phyloP scores from a whole-genome alignment of 92 coral and sea anemone species.

The Diadumene lineata region DNA sequence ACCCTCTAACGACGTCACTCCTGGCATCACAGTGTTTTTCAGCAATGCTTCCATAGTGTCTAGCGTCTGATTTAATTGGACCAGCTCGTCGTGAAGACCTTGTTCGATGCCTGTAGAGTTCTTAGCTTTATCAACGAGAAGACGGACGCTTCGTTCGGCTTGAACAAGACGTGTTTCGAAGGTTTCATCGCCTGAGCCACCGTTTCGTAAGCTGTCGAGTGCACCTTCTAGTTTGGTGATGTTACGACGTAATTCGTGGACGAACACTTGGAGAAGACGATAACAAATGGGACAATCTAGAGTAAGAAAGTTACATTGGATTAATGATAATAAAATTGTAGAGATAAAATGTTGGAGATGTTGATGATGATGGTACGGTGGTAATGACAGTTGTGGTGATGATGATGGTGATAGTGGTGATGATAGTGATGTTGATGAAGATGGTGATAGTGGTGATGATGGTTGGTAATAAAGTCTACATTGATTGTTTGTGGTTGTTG shows the following conservation, averaged over 20 bases:
- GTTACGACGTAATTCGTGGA: slow-evolving; percentile 47
- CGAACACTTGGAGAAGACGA: slow-evolving; percentile 74
- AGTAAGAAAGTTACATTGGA: background rate
- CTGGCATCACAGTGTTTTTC: slow-evolving; percentile 48
- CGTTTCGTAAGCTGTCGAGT: slow-evolving; percentile 61
- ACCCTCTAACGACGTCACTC: slow-evolving; percentile 41
- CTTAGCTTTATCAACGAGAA: slow-evolving; percentile 55
- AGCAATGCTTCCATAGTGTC: slow-evolving; percentile 54
- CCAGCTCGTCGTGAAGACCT: slow-evolving; percentile 49
- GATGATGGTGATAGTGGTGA: background rate
- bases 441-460: background rate
- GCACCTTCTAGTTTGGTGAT: slow-evolving; percentile 39
- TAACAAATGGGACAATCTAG: slow-evolving; percentile 63
- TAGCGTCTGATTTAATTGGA: slow-evolving; percentile 59
- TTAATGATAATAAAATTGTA: background rate
- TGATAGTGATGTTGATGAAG: background rate
- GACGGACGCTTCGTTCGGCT: slow-evolving; percentile 32
- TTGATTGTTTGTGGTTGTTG: too few species aligned
- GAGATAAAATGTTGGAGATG: background rate
- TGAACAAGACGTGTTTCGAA: slow-evolving; percentile 60
- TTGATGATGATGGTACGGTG: background rate
- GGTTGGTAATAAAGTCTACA: background rate
- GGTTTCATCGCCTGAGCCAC: slow-evolving; percentile 64
- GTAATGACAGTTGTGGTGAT: background rate
- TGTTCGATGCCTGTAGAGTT: slow-evolving; percentile 64